Base-by-base conservation (phyloP, 2,888 invertebrate genomes). In the Lamellibrachia columna region DNA sequence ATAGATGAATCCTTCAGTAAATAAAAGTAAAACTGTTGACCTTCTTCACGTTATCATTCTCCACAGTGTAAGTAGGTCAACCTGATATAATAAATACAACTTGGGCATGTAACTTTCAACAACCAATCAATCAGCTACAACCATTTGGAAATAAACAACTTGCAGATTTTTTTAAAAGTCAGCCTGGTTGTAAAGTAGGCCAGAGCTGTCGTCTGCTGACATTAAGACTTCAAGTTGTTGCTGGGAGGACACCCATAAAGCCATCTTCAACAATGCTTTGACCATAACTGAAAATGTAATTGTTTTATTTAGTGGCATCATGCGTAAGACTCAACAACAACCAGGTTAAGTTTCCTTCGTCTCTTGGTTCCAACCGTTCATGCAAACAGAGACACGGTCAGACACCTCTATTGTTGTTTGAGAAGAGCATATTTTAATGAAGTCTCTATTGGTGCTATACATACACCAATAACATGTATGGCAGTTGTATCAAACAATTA, bases 21-120 rank as follows among this genome's bases (percentile, higher is more conserved):
- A 75, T 55, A 55, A 22, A 75, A 75, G n/a, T 15, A 75, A 75
- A 75, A 75, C 3, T 75, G 22, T 15, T 75, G 75, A 15, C 75
- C n/a, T 75, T 75, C 75, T 75, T 75, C 40, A 40, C 40, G 40
- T 40, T 40, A 40, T 40, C 40, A 40, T 40, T 40, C 40, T 40
- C 40, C 22, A 75, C 75, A 22, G 75, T 75, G 75, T 75, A 75
- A 22, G 75, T 75, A 75, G 75, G 75, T 75, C 75, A 75, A 75
- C 15, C 75, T 75, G 75, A 75, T 75, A n/a, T 75, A 75, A 75
- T 75, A 75, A 75, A 75, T 75, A 75, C 75, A 75, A 75, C 75
- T 75, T 75, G 75, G 75, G 75, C 75, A 75, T 75, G 75, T 75
- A 75, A 75, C 75, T 22, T 15, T 75, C 75, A 75, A 75, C 75